phyloP scores from a whole-genome alignment of 2,113 vertebrate genomes.

The Myiozetetes cayanensis region DNA sequence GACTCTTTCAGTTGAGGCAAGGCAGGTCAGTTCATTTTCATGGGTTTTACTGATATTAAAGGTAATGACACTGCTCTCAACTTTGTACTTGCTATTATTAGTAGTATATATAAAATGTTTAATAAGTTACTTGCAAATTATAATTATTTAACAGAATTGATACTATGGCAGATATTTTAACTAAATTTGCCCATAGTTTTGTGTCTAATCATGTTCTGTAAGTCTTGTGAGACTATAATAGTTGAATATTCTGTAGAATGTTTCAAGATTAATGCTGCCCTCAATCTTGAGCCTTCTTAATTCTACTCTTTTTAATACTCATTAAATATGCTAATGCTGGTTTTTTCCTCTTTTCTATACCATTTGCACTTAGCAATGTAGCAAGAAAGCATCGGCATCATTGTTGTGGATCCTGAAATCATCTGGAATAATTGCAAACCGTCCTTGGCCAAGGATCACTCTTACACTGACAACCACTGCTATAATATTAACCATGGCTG shows the following conservation, averaged over 20 bases:
- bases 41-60: not conserved
- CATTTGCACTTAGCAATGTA: conserved; percentile 82
- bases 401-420: conserved; percentile 91
- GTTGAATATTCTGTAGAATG: not conserved
- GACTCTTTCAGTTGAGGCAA: not conserved
- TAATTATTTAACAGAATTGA: not conserved
- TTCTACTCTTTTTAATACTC: not conserved
- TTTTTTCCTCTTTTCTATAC: not conserved
- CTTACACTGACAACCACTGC: conserved; percentile 91
- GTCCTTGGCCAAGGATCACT: conserved; percentile 90
- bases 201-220: not conserved
- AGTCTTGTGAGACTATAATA: not conserved
- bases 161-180: not conserved
- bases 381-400: conserved; percentile 86
- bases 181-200: not conserved
- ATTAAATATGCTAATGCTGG: not conserved
- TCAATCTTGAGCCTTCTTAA: not conserved
- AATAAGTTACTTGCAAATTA: not conserved
- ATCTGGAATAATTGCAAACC: conserved; percentile 91
- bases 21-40: not conserved
- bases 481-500: conserved; percentile 91
- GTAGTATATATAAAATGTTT: not conserved
- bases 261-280: not conserved
- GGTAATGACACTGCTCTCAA: not conserved
- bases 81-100: not conserved